These are phyloP conservation scores for Leptopilina clavipes DNA, from an alignment of 1,140 invertebrate species.

Conservation along the genomic window DNA sequence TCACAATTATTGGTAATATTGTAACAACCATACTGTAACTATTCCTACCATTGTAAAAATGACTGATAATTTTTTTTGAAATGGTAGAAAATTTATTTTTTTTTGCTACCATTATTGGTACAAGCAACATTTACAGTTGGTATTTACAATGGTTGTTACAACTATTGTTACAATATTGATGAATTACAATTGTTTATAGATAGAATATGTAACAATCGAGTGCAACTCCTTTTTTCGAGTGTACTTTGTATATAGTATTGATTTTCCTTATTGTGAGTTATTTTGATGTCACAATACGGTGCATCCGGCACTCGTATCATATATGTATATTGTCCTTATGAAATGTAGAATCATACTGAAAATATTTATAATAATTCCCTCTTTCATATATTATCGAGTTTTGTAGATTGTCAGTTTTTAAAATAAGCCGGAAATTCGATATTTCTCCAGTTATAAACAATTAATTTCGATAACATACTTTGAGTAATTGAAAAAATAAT, in stretches of 20 bases:
- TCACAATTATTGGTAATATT: too few relatives aligned
- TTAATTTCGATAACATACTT: too few relatives aligned
- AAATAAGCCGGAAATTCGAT: not conserved
- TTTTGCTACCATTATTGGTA: too few relatives aligned
- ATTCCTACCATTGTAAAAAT: too few relatives aligned
- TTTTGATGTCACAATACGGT: not conserved
- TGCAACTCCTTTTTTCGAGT: not conserved
- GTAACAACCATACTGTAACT: too few relatives aligned
- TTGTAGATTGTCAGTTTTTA: not conserved
- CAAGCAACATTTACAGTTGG: too few relatives aligned
- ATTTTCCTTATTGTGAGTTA: constrained; percentile 1
- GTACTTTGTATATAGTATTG: constrained; percentile 19
- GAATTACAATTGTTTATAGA: not conserved
- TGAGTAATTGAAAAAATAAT: too few relatives aligned
- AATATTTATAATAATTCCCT: constrained; percentile 24
- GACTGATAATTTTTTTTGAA: too few relatives aligned
- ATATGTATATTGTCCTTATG: constrained; percentile 1
- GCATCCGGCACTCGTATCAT: not conserved
- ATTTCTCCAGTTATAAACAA: too few relatives aligned
- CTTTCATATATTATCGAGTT: not conserved
- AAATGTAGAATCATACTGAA: not conserved
- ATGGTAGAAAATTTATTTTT: too few relatives aligned
- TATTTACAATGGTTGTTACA: too few relatives aligned
- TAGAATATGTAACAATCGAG: not conserved
- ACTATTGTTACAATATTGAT: constrained; percentile 1